A percentile compares a stretch with the other conserved stretches of the same genome.
phyloP scores from a whole-genome alignment of 2,888 invertebrate genomes.

The Ganaspis brasiliensis region DNA sequence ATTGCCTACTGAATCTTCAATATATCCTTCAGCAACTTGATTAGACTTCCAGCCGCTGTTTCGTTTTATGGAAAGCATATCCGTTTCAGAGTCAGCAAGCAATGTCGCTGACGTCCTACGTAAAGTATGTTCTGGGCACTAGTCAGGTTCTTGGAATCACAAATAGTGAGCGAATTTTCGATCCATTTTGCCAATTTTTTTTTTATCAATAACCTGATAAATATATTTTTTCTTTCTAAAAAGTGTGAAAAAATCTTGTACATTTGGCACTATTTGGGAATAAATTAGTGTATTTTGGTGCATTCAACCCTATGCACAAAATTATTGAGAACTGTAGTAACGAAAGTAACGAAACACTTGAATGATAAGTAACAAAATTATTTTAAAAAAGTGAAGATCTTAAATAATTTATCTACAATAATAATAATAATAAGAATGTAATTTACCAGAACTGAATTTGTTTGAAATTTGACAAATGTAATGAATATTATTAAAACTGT shows the following conservation, averaged over 20 bases:
- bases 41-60: slow-evolving; percentile 50
- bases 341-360: too few species aligned
- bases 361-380: too few species aligned
- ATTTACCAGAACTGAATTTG: too few species aligned
- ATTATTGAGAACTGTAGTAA: too few species aligned
- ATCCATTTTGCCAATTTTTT: slow-evolving; percentile 51
- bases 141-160: slow-evolving; percentile 50
- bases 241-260: slow-evolving; percentile 51
- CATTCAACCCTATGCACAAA: too few species aligned
- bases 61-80: slow-evolving; percentile 44
- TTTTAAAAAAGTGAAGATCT: too few species aligned
- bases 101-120: slow-evolving; percentile 56
- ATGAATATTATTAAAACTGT: too few species aligned
- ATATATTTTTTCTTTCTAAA: slow-evolving; percentile 50
- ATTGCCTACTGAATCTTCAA: slow-evolving; percentile 45
- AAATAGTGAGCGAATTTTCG: slow-evolving; percentile 53
- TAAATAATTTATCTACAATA: too few species aligned
- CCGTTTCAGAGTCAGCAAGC: slow-evolving; percentile 51
- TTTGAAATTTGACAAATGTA: too few species aligned
- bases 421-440: too few species aligned
- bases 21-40: slow-evolving; percentile 41
- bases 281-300: too few species aligned
- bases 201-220: slow-evolving; percentile 52
- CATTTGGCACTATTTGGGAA: slow-evolving; percentile 41
- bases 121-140: slow-evolving; percentile 54